phyloP scores from a whole-genome alignment of 2,888 invertebrate species.

The Drosophila fulvimacula region DNA sequence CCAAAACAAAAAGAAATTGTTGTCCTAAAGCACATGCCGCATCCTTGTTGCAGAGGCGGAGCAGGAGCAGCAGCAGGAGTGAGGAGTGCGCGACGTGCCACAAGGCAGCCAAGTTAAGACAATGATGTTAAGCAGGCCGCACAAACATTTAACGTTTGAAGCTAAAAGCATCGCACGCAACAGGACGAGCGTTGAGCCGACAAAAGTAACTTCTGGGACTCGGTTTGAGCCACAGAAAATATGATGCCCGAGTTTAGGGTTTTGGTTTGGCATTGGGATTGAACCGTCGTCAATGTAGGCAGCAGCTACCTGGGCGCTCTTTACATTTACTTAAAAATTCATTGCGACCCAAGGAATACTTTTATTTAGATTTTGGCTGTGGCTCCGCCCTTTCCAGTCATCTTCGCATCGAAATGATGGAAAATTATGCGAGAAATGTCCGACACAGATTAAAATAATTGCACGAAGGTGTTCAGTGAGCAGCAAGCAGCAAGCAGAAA shows the following conservation, averaged over 20 bases:
- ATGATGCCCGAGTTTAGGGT: neutral
- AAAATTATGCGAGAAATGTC: conserved; percentile 74
- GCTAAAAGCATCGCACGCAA: conserved; percentile 70
- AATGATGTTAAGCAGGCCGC: conserved; percentile 53
- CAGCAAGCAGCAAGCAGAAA: conserved; percentile 22
- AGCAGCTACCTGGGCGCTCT: conserved; percentile 51
- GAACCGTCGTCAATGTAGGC: conserved; percentile 17
- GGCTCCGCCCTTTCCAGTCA: conserved; percentile 3
- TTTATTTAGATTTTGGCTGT: conserved; percentile 59
- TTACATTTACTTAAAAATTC: conserved; percentile 76
- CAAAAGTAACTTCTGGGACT: conserved; percentile 63
- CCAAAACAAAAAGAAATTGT: conserved; percentile 65
- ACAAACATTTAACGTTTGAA: conserved; percentile 59
- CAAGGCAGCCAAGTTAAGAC: conserved; percentile 47
- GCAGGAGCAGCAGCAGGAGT: neutral
- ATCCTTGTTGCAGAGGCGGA: conserved; percentile 9
- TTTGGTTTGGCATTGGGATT: neutral
- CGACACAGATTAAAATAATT: conserved; percentile 75
- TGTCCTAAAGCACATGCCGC: conserved; percentile 58
- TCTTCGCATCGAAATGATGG: conserved; percentile 51
- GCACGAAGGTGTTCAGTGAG: conserved; percentile 31
- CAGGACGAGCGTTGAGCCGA: conserved; percentile 25
- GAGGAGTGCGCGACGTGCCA: conserved; percentile 19
- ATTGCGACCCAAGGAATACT: conserved; percentile 72
- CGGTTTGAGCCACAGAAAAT: conserved; percentile 19